phyloP scores from a whole-genome alignment of 2,888 invertebrate genomes.

The Conomelus anceps region DNA sequence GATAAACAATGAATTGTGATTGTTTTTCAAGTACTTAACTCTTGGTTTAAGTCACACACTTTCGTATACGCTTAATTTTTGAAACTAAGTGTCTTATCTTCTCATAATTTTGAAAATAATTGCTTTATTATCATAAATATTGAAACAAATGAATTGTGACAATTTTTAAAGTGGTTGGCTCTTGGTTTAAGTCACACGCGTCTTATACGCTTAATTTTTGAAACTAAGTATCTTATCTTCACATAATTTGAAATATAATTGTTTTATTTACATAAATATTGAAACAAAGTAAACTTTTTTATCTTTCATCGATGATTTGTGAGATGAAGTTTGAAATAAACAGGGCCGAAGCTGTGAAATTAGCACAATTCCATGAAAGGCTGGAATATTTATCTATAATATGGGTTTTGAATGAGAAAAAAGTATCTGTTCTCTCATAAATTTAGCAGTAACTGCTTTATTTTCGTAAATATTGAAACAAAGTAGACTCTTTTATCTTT shows the following conservation, averaged over 20 bases:
- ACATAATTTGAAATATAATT: not conserved
- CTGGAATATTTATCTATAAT: too few relatives aligned
- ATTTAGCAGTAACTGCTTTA: not conserved
- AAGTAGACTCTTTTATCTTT: not conserved
- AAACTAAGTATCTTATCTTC: not conserved
- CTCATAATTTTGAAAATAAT: not conserved
- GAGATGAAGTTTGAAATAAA: too few relatives aligned
- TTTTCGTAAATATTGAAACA: not conserved
- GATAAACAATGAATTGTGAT: not conserved
- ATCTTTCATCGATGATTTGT: too few relatives aligned
- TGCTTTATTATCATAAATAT: not conserved
- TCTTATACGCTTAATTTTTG: too few relatives aligned
- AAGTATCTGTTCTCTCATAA: too few relatives aligned
- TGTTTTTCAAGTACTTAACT: not conserved
- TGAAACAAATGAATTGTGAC: too few relatives aligned
- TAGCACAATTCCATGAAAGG: too few relatives aligned
- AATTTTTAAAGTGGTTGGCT: too few relatives aligned
- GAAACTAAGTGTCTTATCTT: not conserved
- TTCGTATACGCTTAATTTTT: not conserved
- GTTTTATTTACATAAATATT: not conserved
- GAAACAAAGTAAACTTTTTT: too few relatives aligned
- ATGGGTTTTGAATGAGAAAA: too few relatives aligned
- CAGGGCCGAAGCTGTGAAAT: too few relatives aligned
- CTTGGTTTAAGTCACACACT: not conserved
- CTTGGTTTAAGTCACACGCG: too few relatives aligned